Evolutionary conservation across 2,888 invertebrate species (phyloP).

Genomic region (Eurois occulta): DNA sequence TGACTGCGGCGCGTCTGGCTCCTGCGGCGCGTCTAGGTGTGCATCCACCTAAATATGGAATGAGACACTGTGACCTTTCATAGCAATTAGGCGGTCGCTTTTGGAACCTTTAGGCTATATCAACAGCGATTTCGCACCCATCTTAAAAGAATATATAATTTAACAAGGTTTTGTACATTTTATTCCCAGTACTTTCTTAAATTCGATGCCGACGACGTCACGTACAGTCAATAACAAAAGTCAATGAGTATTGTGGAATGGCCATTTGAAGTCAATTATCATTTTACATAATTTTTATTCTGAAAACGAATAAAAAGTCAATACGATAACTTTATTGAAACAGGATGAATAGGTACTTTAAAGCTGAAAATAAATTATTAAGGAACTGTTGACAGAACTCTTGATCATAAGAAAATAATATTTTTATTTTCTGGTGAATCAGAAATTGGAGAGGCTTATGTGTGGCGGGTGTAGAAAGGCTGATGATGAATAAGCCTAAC

Average conservation of each 20-base stretch:
- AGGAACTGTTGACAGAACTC: not conserved
- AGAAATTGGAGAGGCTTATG: not conserved
- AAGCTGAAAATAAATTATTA: not conserved
- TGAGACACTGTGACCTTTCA: not conserved
- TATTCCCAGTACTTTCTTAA: not conserved
- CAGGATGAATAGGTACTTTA: not conserved
- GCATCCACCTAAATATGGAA: not conserved
- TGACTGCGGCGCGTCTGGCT: not conserved
- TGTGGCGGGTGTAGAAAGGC: not conserved
- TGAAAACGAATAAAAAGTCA: not conserved
- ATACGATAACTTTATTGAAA: not conserved
- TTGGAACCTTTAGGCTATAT: not conserved
- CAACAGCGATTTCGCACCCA: not conserved
- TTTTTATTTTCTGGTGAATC: not conserved
- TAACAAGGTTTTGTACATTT: not conserved
- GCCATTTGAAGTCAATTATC: not conserved
- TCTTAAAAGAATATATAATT: not conserved
- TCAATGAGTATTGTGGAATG: conserved; percentile 14
- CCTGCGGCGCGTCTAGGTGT: not conserved
- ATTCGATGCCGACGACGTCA: conserved; percentile 4
- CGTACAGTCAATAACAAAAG: conserved; percentile 32
- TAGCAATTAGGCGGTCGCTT: not conserved
- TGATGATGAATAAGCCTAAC: not conserved
- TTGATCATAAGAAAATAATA: too few species aligned
- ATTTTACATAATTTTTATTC: conserved; percentile 30